Conservation (phyloP, 2,113 vertebrate species). For the Scatophagus argus region DNA sequence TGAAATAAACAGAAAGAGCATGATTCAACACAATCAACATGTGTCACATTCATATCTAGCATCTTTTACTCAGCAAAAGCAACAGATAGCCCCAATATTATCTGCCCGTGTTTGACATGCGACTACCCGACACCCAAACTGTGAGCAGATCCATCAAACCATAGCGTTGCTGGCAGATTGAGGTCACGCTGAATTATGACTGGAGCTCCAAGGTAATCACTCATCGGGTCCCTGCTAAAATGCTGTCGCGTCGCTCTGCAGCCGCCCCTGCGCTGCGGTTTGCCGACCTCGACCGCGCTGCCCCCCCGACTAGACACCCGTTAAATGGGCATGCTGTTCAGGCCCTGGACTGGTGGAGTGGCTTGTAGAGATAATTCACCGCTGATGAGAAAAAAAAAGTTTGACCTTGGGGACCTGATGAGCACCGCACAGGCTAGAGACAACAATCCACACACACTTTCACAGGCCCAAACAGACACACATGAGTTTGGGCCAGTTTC, state of each 20-base stretch:
- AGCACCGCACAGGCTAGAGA: slow-evolving; percentile 31
- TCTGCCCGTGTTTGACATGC: slow-evolving; percentile 79
- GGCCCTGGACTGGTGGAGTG: slow-evolving; percentile 49
- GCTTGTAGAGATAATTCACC: slow-evolving; percentile 73
- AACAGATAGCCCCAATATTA: slow-evolving; percentile 77
- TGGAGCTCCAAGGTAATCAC: slow-evolving; percentile 83
- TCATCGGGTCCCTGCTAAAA: slow-evolving; percentile 79
- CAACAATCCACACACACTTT: slow-evolving; percentile 16
- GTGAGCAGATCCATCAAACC: slow-evolving; percentile 82
- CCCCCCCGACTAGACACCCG: slow-evolving; percentile 67
- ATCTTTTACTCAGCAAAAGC: slow-evolving; percentile 63
- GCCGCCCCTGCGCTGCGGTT: slow-evolving; percentile 60
- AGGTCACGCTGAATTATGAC: slow-evolving; percentile 88
- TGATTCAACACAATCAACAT: slow-evolving; percentile 1
- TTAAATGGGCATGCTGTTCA: slow-evolving; percentile 69
- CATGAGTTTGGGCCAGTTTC: slow-evolving; percentile 48
- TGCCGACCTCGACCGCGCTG: slow-evolving; percentile 77
- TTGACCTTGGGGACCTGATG: slow-evolving; percentile 73
- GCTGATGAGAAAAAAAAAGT: slow-evolving; percentile 37
- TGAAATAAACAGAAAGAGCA: slow-evolving; percentile 29
- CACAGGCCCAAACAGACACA: slow-evolving; percentile 37
- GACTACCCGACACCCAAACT: slow-evolving; percentile 73
- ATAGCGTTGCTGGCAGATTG: slow-evolving; percentile 82
- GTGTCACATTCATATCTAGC: slow-evolving; percentile 40
- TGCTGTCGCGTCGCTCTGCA: slow-evolving; percentile 51